phyloP scores from a whole-genome alignment of 2,113 vertebrate genomes.

The Thalassarche chlororhynchos region DNA sequence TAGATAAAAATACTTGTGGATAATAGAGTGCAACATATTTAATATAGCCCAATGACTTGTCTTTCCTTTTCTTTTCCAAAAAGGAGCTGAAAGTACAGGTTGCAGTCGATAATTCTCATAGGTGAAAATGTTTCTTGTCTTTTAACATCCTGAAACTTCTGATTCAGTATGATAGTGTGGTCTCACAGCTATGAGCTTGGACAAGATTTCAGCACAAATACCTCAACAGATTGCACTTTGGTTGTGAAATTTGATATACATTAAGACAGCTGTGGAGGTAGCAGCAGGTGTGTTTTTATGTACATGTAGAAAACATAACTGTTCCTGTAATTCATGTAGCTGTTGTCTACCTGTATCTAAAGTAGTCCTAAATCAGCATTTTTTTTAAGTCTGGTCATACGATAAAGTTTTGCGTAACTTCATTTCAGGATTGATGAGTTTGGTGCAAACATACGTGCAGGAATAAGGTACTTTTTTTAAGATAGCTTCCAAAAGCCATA shows the following conservation, averaged over 20 bases:
- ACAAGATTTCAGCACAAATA: background rate
- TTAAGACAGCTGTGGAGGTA: background rate
- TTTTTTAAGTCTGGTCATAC: background rate
- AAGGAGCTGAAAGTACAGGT: background rate
- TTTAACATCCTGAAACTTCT: background rate
- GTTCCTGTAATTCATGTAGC: background rate
- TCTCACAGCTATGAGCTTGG: background rate
- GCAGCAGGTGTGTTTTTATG: background rate
- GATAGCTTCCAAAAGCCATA: background rate
- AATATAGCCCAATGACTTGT: background rate
- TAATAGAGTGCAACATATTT: background rate
- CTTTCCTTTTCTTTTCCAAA: background rate
- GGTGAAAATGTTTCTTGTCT: background rate
- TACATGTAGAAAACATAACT: fast-evolving
- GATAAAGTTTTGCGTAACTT: background rate
- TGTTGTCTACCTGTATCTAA: background rate
- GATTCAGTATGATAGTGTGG: background rate
- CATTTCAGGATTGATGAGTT: background rate
- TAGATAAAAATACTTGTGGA: background rate
- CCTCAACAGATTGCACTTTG: background rate
- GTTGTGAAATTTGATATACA: background rate
- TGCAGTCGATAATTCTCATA: background rate
- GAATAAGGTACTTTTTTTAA: background rate
- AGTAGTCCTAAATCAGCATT: background rate
- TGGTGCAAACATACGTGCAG: background rate